A percentile compares a stretch with the other conserved stretches of the same genome.
phyloP scores from a whole-genome alignment of 2,888 invertebrate genomes.

The Plebejus anna region DNA sequence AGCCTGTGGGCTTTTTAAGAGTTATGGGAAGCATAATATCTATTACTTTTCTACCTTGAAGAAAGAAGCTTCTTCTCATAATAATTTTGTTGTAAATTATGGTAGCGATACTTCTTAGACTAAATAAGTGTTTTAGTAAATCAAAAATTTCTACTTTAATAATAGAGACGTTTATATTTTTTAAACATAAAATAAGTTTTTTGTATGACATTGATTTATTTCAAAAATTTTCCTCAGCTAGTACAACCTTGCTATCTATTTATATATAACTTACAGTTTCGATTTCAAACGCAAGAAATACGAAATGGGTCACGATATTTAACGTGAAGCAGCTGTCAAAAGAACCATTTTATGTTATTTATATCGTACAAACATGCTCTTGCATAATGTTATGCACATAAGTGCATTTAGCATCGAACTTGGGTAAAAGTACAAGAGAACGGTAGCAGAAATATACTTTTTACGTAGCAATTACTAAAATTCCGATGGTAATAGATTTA shows the following conservation, averaged over 20 bases:
- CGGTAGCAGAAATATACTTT: not conserved
- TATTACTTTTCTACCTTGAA: not conserved
- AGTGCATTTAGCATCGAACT: slow-evolving; percentile 6
- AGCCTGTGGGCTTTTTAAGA: slow-evolving; percentile 34
- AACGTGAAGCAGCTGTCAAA: slow-evolving; percentile 19
- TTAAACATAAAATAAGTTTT: too few relatives aligned
- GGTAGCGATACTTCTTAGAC: too few relatives aligned
- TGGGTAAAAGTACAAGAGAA: not conserved
- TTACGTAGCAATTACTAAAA: not conserved
- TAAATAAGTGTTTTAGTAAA: too few relatives aligned
- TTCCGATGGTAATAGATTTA: not conserved
- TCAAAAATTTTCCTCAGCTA: too few relatives aligned
- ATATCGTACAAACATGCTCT: slow-evolving; percentile 26
- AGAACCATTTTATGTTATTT: slow-evolving; percentile 18
- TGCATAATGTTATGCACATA: slow-evolving; percentile 16
- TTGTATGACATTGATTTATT: too few relatives aligned
- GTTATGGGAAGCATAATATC: slow-evolving; percentile 2
- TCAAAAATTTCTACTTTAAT: too few relatives aligned
- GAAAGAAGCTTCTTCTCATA: too few relatives aligned
- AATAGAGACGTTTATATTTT: too few relatives aligned
- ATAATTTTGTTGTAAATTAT: too few relatives aligned
- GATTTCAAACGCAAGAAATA: slow-evolving; percentile 1
- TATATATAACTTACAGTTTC: not conserved
- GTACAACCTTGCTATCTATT: not conserved
- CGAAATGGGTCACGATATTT: slow-evolving; percentile 11